A percentile compares a stretch with the other conserved stretches of the same genome.
phyloP scores from a whole-genome alignment of 2,888 invertebrate species.

The Azorinus chamasolen region DNA sequence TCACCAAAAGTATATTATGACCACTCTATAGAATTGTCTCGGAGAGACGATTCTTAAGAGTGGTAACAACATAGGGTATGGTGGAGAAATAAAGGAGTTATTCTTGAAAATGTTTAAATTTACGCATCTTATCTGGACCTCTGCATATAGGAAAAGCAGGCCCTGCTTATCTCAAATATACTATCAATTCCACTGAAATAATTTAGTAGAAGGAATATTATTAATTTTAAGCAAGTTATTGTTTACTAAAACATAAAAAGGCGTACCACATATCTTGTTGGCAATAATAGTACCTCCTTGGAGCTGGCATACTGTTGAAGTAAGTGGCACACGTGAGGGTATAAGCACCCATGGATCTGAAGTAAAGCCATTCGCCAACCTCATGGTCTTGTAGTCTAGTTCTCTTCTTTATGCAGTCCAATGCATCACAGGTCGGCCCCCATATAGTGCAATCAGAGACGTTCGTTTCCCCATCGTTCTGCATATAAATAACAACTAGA shows the following conservation, averaged over 20 bases:
- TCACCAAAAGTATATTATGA: too few relatives aligned
- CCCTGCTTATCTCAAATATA: too few relatives aligned
- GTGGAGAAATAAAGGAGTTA: too few relatives aligned
- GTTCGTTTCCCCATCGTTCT: too few relatives aligned
- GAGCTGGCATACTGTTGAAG: constrained; percentile 92
- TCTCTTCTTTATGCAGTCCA: constrained; percentile 93
- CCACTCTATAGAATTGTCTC: too few relatives aligned
- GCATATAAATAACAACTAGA: too few relatives aligned
- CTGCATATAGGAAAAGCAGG: too few relatives aligned
- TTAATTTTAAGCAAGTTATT: not conserved
- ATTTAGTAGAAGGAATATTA: not conserved
- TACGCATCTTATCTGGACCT: too few relatives aligned
- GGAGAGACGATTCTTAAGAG: too few relatives aligned
- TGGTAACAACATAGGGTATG: too few relatives aligned
- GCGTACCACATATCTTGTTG: constrained; percentile 4
- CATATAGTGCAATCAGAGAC: constrained; percentile 92
- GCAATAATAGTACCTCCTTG: constrained; percentile 75
- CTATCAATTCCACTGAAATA: not conserved
- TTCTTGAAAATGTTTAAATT: too few relatives aligned
- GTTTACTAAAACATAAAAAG: not conserved
- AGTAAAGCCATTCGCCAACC: constrained; percentile 95
- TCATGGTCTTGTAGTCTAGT: constrained; percentile 90
- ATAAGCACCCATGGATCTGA: constrained; percentile 97
- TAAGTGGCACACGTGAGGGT: constrained; percentile 95
- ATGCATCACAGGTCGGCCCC: constrained; percentile 98